Conservation (phyloP, 1,140 invertebrate species). For the Anagrus nilaparvatae region DNA sequence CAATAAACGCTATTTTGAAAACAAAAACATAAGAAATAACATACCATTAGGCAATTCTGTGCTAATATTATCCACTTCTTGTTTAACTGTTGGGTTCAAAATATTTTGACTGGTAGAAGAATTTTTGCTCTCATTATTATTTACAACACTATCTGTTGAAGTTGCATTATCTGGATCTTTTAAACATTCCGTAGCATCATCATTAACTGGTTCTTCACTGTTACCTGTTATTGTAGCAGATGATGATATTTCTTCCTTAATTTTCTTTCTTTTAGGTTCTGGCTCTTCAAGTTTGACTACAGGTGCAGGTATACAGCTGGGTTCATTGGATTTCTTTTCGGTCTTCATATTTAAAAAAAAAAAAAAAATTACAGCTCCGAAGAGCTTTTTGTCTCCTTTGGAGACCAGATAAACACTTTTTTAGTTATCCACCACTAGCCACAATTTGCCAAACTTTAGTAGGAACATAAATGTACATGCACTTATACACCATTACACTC, state of each 20-base stretch:
- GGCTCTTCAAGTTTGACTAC: slow-evolving; percentile 37
- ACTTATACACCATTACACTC: too few relatives aligned
- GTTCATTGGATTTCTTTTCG: slow-evolving; percentile 38
- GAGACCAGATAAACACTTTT: slow-evolving; percentile 1
- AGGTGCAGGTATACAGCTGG: slow-evolving; percentile 32
- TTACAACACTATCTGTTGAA: neutral
- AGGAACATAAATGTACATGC: too few relatives aligned
- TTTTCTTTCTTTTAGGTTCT: slow-evolving; percentile 34
- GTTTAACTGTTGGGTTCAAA: neutral
- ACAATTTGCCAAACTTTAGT: neutral
- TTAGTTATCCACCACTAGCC: neutral
- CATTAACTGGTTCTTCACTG: slow-evolving; percentile 30
- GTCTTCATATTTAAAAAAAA: slow-evolving; percentile 38
- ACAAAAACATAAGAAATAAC: slow-evolving; percentile 6
- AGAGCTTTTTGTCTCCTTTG: neutral
- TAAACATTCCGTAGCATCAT: slow-evolving; percentile 31
- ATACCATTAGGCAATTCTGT: too few relatives aligned
- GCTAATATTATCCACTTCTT: too few relatives aligned
- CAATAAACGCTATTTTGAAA: too few relatives aligned
- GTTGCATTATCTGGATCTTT: slow-evolving; percentile 21
- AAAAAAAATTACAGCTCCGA: too few relatives aligned
- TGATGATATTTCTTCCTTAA: slow-evolving; percentile 32
- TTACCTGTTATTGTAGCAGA: slow-evolving; percentile 18
- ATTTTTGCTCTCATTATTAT: too few relatives aligned
- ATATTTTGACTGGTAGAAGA: neutral